Evolutionary conservation across 1,140 invertebrate species (phyloP).

Genomic region (Zophobas morio): DNA sequence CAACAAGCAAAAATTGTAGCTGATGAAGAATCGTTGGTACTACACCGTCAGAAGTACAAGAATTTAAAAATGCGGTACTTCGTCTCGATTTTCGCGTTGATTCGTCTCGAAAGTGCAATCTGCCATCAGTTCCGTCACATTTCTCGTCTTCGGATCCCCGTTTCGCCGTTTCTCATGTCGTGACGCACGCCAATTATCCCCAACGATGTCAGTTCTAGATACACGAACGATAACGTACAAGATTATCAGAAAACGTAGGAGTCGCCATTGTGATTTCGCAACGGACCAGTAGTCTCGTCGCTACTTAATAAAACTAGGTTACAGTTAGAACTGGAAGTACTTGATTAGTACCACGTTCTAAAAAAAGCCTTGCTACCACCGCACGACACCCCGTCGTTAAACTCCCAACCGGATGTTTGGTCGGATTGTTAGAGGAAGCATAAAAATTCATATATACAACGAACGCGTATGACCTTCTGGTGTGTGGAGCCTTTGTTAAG

Average conservation of each 20-base stretch:
- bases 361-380: background rate
- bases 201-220: background rate
- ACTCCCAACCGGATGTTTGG: slow-evolving; percentile 30
- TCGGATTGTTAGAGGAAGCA: slow-evolving; percentile 36
- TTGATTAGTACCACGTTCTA: background rate
- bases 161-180: background rate
- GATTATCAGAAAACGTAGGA: background rate
- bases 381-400: background rate
- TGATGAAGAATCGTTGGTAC: too few species aligned
- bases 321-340: background rate
- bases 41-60: too few species aligned
- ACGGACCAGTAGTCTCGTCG: background rate
- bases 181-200: slow-evolving; percentile 9
- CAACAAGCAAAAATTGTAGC: too few species aligned
- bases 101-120: too few species aligned
- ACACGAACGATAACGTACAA: background rate
- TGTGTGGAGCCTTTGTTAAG: background rate
- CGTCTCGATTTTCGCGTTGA: too few species aligned
- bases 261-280: background rate
- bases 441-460: slow-evolving; percentile 41
- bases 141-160: too few species aligned
- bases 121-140: too few species aligned
- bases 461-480: slow-evolving; percentile 36
- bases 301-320: slow-evolving; percentile 2
- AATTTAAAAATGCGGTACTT: too few species aligned